Evolutionary conservation across 2,888 invertebrate genomes (phyloP).

Genomic region (Stomorhina lunata): DNA sequence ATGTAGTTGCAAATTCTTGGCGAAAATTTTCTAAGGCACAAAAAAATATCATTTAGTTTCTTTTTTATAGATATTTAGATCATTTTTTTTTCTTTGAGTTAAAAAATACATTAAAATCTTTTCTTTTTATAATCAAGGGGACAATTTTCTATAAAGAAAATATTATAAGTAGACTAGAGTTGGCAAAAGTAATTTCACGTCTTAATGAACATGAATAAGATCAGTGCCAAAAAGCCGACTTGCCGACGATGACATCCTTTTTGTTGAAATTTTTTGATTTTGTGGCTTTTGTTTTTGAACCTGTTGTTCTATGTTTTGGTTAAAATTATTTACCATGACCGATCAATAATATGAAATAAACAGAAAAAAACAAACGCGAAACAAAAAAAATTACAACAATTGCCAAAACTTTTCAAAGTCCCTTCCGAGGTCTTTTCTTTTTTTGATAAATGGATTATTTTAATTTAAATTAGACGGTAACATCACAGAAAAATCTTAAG

Average conservation of each 20-base stretch:
- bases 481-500: no score
- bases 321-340: conserved; percentile 8
- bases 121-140: conserved; percentile 52
- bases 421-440: not conserved
- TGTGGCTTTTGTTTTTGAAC: conserved; percentile 44
- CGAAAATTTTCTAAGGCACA: conserved; percentile 21
- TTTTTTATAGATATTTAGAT: conserved; percentile 8
- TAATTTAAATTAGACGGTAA: no score
- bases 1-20: conserved; percentile 67
- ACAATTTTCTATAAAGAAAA: conserved; percentile 36
- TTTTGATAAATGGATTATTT: conserved; percentile 75
- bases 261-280: not conserved
- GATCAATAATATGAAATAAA: conserved; percentile 56
- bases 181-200: conserved; percentile 74
- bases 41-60: conserved; percentile 19
- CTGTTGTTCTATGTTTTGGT: conserved; percentile 17
- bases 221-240: conserved; percentile 67
- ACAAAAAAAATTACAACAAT: not conserved
- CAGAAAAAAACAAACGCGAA: not conserved
- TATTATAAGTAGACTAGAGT: not conserved
- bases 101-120: conserved; percentile 19
- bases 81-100: not conserved
- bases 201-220: conserved; percentile 69
- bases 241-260: conserved; percentile 65
- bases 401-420: not conserved